Evolutionary conservation across 2,113 vertebrate genomes (phyloP), one percentile per base, ranked within the genome.

Genomic region (Trematomus loennbergii): DNA sequence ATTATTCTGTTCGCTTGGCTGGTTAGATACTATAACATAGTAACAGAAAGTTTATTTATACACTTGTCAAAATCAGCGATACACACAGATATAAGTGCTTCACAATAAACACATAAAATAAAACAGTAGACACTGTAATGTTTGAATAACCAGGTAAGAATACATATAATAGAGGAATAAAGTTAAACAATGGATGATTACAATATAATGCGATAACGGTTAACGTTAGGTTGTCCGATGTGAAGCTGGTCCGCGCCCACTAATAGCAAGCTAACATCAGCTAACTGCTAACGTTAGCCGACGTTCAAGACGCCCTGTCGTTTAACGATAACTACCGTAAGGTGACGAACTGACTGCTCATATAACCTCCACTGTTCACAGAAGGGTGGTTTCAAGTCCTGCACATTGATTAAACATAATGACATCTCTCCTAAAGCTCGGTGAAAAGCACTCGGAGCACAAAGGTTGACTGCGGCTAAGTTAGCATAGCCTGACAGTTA

Each of bases 141-240:
- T 40, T 40, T 40, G 5, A 40, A 40, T 40, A 40, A 40, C 36
- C 5, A 40, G 36, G 36, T 40, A 40, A 40, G 7, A 5, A 40
- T 8, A 40, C 7, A 9, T 40, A 40, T 40, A 40, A 8, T 40
- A 40, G 5, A 40, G 36, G 36, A 40, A 40, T 40, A 40, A 40
- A 40, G 36, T 40, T 8, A 40, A 40, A 40, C 36, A 40, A 40
- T 40, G 36, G 36, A 40, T 40, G 36, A 40, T 40, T 40, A 40
- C 36, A 40, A 5, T 40, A n/a, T 16, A 53, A 73, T 29, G 69
- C 48, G 66, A 86, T 85, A 78, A 78, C 84, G 71, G 79, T 70
- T 10, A 76, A 62, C 59, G 55, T 62, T 75, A 91, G 89, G 88
- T 84, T 90, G 90, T 92, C 86, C 74, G 65, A 33, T 63, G 71